Percentiles rank a stretch among this genome's conserved stretches.
Conservation (phyloP, 2,888 invertebrate genomes). For the Polymixis lichenea region DNA sequence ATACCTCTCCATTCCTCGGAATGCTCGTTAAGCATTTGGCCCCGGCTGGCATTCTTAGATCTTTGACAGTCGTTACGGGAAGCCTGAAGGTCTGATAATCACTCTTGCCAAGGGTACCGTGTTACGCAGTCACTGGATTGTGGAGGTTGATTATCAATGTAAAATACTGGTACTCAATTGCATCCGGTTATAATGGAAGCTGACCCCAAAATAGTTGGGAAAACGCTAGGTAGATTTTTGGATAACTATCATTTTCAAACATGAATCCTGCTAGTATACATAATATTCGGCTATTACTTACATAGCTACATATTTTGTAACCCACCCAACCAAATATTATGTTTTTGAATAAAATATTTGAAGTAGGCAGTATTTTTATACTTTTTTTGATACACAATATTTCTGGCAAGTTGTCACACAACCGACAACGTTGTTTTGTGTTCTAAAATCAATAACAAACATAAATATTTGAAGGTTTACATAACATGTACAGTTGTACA, state of each 20-base stretch:
- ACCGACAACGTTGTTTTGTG: not conserved
- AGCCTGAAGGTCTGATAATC: not conserved
- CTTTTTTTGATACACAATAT: not conserved
- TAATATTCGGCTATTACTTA: not conserved
- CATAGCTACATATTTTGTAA: not conserved
- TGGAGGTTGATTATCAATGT: too few relatives aligned
- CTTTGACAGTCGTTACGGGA: too few relatives aligned
- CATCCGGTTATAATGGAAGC: too few relatives aligned
- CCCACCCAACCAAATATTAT: not conserved
- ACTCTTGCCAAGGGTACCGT: not conserved
- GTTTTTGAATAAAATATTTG: conserved; percentile 14
- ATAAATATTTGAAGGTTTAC: conserved; percentile 9
- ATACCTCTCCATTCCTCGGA: not conserved
- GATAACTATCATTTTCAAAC: not conserved
- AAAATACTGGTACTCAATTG: too few relatives aligned
- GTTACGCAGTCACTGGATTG: not conserved
- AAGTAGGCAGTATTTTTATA: not conserved
- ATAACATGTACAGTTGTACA: conserved; percentile 11
- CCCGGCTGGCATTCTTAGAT: not conserved
- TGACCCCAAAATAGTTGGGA: too few relatives aligned
- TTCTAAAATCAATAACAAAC: conserved; percentile 13
- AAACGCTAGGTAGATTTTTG: not conserved
- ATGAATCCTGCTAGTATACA: not conserved
- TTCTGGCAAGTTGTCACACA: conserved; percentile 5
- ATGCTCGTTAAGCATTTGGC: not conserved